Conservation (phyloP, 2,888 invertebrate species). For the Cephonodes hylas region DNA sequence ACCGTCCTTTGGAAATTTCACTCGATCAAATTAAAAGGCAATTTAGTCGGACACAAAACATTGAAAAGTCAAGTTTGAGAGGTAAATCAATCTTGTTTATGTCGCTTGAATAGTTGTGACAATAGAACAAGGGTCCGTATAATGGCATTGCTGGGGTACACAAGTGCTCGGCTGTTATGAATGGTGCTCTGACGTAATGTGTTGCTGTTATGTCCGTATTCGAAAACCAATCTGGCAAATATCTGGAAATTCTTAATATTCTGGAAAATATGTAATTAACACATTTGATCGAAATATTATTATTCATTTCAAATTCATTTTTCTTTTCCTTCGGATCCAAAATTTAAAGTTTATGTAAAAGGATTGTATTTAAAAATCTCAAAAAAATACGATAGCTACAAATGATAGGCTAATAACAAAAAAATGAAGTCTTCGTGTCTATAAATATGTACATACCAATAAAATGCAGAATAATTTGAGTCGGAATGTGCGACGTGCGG, state of each 20-base stretch:
- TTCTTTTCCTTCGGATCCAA: no score
- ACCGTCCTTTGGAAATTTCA: neutral
- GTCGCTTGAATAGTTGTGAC: constrained; percentile 45
- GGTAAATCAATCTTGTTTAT: constrained; percentile 13
- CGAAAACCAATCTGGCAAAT: neutral
- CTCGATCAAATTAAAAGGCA: neutral
- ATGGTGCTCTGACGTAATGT: neutral
- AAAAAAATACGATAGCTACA: neutral
- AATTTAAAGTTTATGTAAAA: no score
- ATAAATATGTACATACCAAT: neutral
- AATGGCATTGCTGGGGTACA: neutral
- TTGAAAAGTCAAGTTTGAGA: neutral
- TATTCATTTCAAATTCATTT: no score
- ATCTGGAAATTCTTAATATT: no score
- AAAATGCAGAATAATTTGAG: constrained; percentile 2
- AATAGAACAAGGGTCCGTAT: constrained; percentile 32
- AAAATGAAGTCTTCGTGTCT: neutral
- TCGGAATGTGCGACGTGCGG: constrained; percentile 74
- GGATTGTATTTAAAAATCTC: neutral
- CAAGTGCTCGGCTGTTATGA: neutral
- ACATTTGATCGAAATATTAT: no score
- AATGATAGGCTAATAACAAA: neutral
- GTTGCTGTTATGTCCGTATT: neutral
- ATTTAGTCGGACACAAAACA: neutral
- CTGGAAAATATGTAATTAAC: no score